Conservation (phyloP, 2,888 invertebrate genomes). For the Drosophila colorata region DNA sequence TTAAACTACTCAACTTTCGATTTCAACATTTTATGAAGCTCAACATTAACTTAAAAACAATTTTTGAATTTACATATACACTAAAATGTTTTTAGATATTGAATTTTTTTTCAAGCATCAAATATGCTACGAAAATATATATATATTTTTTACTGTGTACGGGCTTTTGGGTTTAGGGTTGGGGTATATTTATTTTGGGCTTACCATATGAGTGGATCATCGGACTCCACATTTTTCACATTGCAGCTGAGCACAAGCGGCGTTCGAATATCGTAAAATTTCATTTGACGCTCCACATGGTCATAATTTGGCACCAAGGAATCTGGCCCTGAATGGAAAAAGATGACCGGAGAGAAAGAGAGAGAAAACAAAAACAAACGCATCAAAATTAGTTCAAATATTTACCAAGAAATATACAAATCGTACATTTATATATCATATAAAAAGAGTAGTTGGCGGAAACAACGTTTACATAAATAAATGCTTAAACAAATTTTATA, state of each 20-base stretch:
- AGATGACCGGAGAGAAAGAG: constrained; percentile 28
- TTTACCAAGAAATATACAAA: constrained; percentile 13
- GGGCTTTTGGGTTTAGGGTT: not conserved
- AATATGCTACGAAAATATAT: too few relatives aligned
- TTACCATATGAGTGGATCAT: constrained; percentile 67
- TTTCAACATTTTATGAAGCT: too few relatives aligned
- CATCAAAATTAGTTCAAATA: constrained; percentile 40
- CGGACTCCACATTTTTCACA: constrained; percentile 64
- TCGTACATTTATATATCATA: constrained; percentile 27
- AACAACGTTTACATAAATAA: constrained; percentile 65
- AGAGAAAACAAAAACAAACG: constrained; percentile 23
- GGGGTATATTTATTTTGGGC: constrained; percentile 14
- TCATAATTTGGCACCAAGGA: constrained; percentile 84
- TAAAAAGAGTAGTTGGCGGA: constrained; percentile 16
- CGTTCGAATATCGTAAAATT: constrained; percentile 82
- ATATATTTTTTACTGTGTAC: not conserved
- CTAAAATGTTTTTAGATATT: too few relatives aligned
- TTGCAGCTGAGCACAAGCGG: constrained; percentile 84
- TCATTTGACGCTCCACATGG: constrained; percentile 78
- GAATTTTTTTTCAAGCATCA: too few relatives aligned
- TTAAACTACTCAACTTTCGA: too few relatives aligned
- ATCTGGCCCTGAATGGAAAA: constrained; percentile 73
- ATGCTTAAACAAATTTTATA: constrained; percentile 56
- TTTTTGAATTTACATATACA: too few relatives aligned
- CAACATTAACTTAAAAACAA: too few relatives aligned